Conservation (phyloP, 2,797 vertebrate genomes). For the Adrianichthys oophorus region DNA sequence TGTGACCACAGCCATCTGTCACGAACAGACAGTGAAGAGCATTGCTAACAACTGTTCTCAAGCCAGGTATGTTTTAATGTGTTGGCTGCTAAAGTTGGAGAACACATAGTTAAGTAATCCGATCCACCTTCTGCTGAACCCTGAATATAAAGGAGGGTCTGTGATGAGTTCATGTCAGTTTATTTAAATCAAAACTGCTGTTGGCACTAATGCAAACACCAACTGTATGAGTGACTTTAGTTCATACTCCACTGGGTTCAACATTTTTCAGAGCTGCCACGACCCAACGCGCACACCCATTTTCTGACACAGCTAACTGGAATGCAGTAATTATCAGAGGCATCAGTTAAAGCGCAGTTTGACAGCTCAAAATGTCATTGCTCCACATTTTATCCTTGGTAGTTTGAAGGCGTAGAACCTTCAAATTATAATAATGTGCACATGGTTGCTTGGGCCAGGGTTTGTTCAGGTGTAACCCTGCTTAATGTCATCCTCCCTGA, state of each 20-base stretch:
- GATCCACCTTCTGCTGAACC: slow-evolving; percentile 29
- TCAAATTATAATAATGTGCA: no score
- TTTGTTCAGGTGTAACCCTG: slow-evolving; percentile 37
- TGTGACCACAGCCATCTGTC: slow-evolving; percentile 50
- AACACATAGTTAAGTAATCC: slow-evolving; percentile 20
- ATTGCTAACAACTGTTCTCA: slow-evolving; percentile 43
- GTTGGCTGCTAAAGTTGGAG: slow-evolving; percentile 48
- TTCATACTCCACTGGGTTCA: not conserved
- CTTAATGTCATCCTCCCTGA: slow-evolving; percentile 38
- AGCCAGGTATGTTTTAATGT: slow-evolving; percentile 52
- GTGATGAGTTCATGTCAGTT: no score
- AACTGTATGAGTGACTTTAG: not conserved
- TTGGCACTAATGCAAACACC: not conserved
- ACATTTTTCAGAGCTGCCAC: slow-evolving; percentile 1
- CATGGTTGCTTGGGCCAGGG: slow-evolving; percentile 10
- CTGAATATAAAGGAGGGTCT: not conserved
- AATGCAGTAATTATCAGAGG: slow-evolving; percentile 14
- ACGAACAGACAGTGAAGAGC: slow-evolving; percentile 34
- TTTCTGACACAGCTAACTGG: slow-evolving; percentile 14
- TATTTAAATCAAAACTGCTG: no score
- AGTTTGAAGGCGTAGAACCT: slow-evolving; percentile 7
- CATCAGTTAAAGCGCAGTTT: slow-evolving; percentile 8
- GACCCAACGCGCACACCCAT: slow-evolving; percentile 4
- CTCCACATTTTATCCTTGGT: not conserved
- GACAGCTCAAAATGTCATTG: slow-evolving; percentile 13